Evolutionary conservation across 2,888 invertebrate genomes (phyloP).

Genomic region (Fabriciana adippe): DNA sequence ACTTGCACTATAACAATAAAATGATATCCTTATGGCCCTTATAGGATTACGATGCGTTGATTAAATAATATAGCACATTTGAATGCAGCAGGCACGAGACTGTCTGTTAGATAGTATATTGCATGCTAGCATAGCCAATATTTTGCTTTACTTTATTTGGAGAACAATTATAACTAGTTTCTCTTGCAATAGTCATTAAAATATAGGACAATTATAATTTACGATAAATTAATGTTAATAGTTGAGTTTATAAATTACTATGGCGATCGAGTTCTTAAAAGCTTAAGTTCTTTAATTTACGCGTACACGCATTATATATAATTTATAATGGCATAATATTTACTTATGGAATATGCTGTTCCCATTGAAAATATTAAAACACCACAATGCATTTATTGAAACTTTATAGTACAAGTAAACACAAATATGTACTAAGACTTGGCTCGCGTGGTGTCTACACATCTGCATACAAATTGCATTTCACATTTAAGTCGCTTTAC

Average conservation of each 20-base stretch:
- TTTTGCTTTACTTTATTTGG: not conserved
- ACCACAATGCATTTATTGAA: constrained; percentile 8
- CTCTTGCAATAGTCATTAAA: not conserved
- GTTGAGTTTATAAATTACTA: no score
- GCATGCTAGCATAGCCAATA: not conserved
- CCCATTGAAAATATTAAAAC: not conserved
- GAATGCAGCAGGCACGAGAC: constrained; percentile 17
- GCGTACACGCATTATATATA: no score
- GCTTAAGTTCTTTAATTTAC: no score
- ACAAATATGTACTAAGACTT: constrained; percentile 34
- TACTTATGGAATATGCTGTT: no score
- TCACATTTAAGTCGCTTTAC: constrained; percentile 50
- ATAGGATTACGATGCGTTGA: constrained; percentile 28
- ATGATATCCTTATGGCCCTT: constrained; percentile 28
- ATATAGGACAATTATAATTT: constrained; percentile 1
- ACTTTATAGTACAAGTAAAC: constrained; percentile 19
- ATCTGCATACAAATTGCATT: constrained; percentile 67
- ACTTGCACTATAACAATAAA: constrained; percentile 32
- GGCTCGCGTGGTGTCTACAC: constrained; percentile 51
- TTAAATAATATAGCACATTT: constrained; percentile 32
- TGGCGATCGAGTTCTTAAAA: no score
- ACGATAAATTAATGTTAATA: constrained; percentile 13
- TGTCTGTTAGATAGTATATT: constrained; percentile 7
- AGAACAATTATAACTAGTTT: not conserved
- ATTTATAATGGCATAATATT: no score